Base-by-base conservation (phyloP, 2,888 invertebrate species). In the Hypomecis punctinalis region DNA sequence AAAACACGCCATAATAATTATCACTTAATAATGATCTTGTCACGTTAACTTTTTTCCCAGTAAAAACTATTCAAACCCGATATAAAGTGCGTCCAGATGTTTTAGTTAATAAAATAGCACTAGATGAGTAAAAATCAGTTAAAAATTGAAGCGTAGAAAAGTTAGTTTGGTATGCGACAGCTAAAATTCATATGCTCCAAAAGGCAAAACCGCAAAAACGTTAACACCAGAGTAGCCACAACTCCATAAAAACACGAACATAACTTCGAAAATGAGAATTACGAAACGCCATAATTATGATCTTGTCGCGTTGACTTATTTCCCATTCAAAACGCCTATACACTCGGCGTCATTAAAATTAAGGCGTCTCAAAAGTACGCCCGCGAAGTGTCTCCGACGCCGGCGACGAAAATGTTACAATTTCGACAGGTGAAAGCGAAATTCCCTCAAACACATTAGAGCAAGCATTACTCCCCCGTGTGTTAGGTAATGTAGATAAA, bases 401-500 rank as follows among this genome's bases (percentile, higher is more conserved):
- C 63, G 49, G 58, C 68, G 70, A 66, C 59, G 71, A 76, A 74
- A 77, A 79, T 75, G 73, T 76, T 71, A 77, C 80, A 84, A 82
- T 85, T 84, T 83, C 77, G 81, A 78, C 82, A 84, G 82, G 82
- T 85, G 81, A 82, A 82, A 84, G 81, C 81, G 80, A 80, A 85
- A 82, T 81, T 82, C 82, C 83, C 85, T 76, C 80, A 84, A 87
- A 88, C 83, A 88, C 88, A 86, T 86, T 87, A 86, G 83, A 82
- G 79, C 80, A 79, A 76, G 79, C 81, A 82, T 81, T 79, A 79
- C 81, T 84, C 81, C 77, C 78, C 74, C 70, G 79, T 79, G 82
- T 79, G 81, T 83, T 83, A 81, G 85, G 83, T 81, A 87, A 88
- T 86, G 90, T 86, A 86, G 85, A 89, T 87, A 88, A 86, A 84